A percentile compares a stretch with the other conserved stretches of the same genome.
These are phyloP conservation scores for Sycobia sp. DNA, from an alignment of 1,140 invertebrate species.

Conservation along the genomic window DNA sequence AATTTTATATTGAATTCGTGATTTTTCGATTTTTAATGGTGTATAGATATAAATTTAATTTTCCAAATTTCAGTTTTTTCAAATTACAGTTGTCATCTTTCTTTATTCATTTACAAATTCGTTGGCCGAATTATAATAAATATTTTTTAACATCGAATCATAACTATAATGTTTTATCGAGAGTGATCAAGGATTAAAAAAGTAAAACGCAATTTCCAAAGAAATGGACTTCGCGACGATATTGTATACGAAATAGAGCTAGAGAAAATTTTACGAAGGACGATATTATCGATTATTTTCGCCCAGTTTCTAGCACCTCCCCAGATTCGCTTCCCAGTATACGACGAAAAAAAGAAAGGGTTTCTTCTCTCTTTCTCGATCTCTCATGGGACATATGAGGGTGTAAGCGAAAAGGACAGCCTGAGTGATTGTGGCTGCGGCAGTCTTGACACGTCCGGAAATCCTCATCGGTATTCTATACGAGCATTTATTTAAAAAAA, in stretches of 20 bases:
- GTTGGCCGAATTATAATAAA: too few relatives aligned
- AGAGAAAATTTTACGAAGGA: background rate
- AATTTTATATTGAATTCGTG: too few relatives aligned
- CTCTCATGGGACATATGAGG: conserved; percentile 57
- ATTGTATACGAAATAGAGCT: background rate
- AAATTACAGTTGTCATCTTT: too few relatives aligned
- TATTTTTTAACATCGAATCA: too few relatives aligned
- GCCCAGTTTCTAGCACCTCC: conserved; percentile 16
- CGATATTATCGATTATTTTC: conserved; percentile 29
- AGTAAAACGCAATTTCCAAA: too few relatives aligned
- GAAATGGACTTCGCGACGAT: background rate
- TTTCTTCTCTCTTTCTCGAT: conserved; percentile 31
- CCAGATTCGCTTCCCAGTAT: conserved; percentile 37
- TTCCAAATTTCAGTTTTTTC: too few relatives aligned
- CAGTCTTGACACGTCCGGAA: conserved; percentile 56
- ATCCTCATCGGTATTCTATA: conserved; percentile 45
- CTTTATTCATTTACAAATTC: too few relatives aligned
- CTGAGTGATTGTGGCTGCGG: conserved; percentile 61
- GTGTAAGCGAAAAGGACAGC: conserved; percentile 59
- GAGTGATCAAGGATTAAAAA: too few relatives aligned
- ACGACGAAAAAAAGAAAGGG: conserved; percentile 44
- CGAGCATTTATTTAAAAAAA: conserved; percentile 33
- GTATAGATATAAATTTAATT: too few relatives aligned
- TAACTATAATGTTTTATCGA: too few relatives aligned
- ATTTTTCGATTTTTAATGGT: too few relatives aligned